Evolutionary conservation across 92 coral and sea anemone species (phyloP).

Genomic region (Bergia sp.): DNA sequence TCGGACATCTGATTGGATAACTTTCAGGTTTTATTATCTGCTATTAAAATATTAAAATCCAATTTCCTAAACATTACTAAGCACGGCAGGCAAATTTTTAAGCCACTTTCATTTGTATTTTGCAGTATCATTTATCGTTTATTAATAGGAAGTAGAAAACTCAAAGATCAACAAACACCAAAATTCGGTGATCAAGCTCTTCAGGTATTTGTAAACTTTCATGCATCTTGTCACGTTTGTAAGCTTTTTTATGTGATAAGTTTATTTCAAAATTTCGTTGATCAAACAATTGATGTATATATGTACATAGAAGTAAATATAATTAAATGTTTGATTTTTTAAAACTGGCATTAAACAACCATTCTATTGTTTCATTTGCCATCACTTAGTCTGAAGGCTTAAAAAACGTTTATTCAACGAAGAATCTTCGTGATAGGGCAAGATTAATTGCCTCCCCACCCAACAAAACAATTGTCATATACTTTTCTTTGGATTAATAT

Average conservation of each 20-base stretch:
- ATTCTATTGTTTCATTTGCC: background rate
- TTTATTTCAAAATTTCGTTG: conserved; percentile 10
- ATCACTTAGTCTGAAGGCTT: background rate
- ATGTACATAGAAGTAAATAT: background rate
- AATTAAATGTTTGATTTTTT: background rate
- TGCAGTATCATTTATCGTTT: background rate
- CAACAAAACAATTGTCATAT: conserved; percentile 6
- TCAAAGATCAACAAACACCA: conserved; percentile 6
- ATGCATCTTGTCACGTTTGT: conserved; percentile 20
- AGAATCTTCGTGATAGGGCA: conserved; percentile 23
- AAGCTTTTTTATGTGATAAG: background rate
- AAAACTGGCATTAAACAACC: background rate
- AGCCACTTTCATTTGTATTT: background rate
- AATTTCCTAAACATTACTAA: background rate
- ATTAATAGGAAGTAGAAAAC: background rate
- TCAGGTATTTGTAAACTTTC: background rate
- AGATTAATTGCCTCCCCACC: conserved; percentile 1
- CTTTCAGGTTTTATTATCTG: background rate
- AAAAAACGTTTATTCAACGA: background rate
- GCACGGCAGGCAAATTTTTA: background rate
- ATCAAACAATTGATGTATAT: background rate
- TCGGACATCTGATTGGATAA: background rate
- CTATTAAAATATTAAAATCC: background rate
- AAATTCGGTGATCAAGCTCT: background rate
- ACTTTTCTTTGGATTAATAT: conserved; percentile 1